A percentile compares a stretch with the other conserved stretches of the same genome.
These are phyloP conservation scores for Chloropsis cyanopogon DNA, from an alignment of 2,113 vertebrate species.

Conservation along the genomic window DNA sequence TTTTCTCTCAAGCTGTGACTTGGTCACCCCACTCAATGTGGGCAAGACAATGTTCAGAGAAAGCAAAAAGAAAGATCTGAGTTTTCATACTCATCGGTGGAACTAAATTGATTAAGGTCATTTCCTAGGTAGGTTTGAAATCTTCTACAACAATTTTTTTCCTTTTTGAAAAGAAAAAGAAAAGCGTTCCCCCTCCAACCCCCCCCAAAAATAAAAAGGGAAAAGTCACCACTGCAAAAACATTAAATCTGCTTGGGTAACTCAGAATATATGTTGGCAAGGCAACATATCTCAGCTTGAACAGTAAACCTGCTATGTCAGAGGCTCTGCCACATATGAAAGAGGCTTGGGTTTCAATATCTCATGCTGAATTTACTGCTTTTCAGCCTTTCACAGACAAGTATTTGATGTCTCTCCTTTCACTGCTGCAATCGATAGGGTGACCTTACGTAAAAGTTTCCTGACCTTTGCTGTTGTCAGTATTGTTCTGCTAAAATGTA, in stretches of 20 bases:
- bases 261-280: conserved; percentile 71
- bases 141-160: conserved; percentile 49
- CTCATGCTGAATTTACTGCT: conserved; percentile 66
- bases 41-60: conserved; percentile 16
- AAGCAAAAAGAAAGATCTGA: conserved; percentile 30
- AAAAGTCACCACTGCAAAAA: conserved; percentile 48
- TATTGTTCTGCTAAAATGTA: conserved; percentile 33
- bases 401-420: conserved; percentile 62
- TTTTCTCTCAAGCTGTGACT: conserved; percentile 50
- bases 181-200: background rate
- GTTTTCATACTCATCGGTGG: conserved; percentile 47
- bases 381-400: conserved; percentile 51
- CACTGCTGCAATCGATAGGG: conserved; percentile 39
- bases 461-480: conserved; percentile 44
- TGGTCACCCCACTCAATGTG: background rate
- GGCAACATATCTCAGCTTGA: conserved; percentile 66
- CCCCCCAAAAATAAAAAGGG: background rate
- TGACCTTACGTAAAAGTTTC: conserved; percentile 37
- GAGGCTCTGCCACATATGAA: conserved; percentile 53
- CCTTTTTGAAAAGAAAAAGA: background rate
- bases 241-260: conserved; percentile 69
- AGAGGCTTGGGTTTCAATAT: conserved; percentile 55
- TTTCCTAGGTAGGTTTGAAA: conserved; percentile 64
- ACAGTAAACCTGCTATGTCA: conserved; percentile 67
- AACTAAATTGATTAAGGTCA: conserved; percentile 65